These are phyloP conservation scores for Eulemur rubriventer DNA, from an alignment of 2,797 vertebrate genomes.

Conservation along the genomic window DNA sequence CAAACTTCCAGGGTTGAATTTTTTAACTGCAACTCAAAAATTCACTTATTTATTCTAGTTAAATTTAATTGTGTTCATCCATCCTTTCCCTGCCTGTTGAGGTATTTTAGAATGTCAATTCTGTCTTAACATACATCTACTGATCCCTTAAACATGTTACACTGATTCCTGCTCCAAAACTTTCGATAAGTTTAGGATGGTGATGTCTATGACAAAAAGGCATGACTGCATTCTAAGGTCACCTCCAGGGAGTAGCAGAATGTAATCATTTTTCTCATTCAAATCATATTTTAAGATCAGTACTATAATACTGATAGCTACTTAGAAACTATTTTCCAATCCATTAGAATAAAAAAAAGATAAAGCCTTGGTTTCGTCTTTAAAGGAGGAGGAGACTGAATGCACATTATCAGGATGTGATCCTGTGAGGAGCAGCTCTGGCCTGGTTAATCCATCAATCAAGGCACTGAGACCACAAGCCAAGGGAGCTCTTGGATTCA, in stretches of 20 bases:
- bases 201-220: neutral
- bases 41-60: neutral
- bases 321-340: neutral
- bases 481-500: neutral
- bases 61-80: neutral
- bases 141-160: neutral
- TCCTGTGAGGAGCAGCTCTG: neutral
- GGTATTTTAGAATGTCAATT: neutral
- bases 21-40: neutral
- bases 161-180: neutral
- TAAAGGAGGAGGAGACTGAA: neutral
- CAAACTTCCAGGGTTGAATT: neutral
- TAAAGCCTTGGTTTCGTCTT: neutral
- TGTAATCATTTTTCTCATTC: neutral
- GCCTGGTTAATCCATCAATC: neutral
- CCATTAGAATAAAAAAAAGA: slow-evolving; percentile 24
- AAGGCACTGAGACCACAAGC: neutral
- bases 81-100: neutral
- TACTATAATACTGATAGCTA: neutral
- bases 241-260: neutral
- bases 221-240: neutral
- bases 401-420: neutral
- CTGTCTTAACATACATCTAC: neutral
- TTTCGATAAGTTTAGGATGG: neutral
- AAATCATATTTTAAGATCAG: neutral